Conservation (phyloP, 2,113 vertebrate species). For the Eulacestoma nigropectus region DNA sequence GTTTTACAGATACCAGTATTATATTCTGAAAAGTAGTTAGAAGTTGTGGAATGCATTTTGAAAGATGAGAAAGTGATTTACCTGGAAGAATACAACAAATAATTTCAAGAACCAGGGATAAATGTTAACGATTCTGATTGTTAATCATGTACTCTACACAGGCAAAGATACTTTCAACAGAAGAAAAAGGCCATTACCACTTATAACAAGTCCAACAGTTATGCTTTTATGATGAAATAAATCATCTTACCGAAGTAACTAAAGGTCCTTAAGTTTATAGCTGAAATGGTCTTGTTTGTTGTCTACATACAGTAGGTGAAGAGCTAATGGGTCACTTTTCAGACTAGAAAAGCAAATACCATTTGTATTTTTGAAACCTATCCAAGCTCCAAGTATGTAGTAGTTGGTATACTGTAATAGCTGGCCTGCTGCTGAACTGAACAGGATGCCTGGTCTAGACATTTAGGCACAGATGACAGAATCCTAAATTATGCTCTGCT, state of each 20-base stretch:
- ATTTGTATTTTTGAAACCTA: conserved; percentile 2
- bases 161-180: neutral
- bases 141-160: neutral
- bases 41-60: neutral
- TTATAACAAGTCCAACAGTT: neutral
- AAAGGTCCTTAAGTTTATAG: neutral
- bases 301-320: neutral
- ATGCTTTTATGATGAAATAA: neutral
- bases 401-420: neutral
- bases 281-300: neutral
- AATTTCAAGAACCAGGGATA: neutral
- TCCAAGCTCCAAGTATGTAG: neutral
- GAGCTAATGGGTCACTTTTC: neutral
- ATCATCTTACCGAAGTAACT: neutral
- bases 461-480: conserved; percentile 6
- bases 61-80: neutral
- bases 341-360: neutral
- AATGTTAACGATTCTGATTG: neutral
- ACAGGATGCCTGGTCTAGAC: conserved; percentile 45
- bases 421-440: neutral
- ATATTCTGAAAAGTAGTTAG: neutral
- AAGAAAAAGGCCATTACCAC: neutral
- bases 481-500: conserved; percentile 2
- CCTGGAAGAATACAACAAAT: neutral
- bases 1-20: neutral